Percentiles rank a stretch among this genome's conserved stretches.
Conservation (phyloP, 1,140 invertebrate genomes). For the Cotesia vestalis region DNA sequence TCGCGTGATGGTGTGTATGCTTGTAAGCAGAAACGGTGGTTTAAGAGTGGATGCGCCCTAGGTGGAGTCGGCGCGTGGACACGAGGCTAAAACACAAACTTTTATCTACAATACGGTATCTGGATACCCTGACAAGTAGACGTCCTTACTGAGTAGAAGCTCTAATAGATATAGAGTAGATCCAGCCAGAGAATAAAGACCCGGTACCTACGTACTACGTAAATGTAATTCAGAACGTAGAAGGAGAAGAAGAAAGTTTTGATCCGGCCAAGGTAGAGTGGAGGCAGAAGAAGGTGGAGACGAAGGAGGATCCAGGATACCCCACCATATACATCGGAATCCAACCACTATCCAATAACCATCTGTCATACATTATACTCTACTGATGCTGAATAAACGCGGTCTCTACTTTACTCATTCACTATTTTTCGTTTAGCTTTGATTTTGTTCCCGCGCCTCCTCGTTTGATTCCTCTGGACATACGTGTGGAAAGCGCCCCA, state of each 20-base stretch:
- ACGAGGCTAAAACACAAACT: conserved; percentile 16
- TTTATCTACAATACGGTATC: not conserved
- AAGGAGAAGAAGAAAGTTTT: conserved; percentile 36
- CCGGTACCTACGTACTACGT: too few species aligned
- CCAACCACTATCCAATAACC: conserved; percentile 49
- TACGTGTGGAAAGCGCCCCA: conserved; percentile 31
- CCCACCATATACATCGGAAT: conserved; percentile 41
- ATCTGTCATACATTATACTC: conserved; percentile 43
- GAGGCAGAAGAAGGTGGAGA: conserved; percentile 39
- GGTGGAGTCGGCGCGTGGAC: conserved; percentile 55
- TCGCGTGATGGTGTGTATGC: conserved; percentile 20
- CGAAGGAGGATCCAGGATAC: conserved; percentile 48
- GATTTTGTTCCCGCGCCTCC: conserved; percentile 24
- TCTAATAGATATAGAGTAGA: conserved; percentile 18
- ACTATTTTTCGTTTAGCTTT: conserved; percentile 39
- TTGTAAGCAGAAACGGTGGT: conserved; percentile 33
- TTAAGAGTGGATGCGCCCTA: conserved; percentile 46
- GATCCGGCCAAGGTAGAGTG: conserved; percentile 34
- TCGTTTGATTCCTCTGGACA: not conserved
- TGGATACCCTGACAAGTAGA: not conserved
- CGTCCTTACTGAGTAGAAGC: not conserved
- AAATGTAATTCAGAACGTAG: not conserved
- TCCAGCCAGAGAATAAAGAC: conserved; percentile 5
- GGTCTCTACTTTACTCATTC: conserved; percentile 34
- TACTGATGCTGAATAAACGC: conserved; percentile 4